A percentile compares a stretch with the other conserved stretches of the same genome.
phyloP scores from a whole-genome alignment of 1,140 invertebrate genomes.

The Vanessa atalanta region DNA sequence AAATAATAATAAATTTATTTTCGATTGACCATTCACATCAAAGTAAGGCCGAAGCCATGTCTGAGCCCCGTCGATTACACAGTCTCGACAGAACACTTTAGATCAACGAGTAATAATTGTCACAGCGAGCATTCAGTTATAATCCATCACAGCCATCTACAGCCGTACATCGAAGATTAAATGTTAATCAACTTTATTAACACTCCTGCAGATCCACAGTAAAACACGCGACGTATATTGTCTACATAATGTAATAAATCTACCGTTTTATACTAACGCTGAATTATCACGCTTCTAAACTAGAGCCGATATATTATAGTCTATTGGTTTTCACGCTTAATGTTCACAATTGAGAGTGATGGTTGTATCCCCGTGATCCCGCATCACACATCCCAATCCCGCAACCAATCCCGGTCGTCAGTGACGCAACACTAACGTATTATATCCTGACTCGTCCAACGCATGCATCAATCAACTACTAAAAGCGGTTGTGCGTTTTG shows the following conservation, averaged over 20 bases:
- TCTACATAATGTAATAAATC: neutral
- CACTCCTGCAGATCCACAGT: neutral
- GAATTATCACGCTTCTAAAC: constrained; percentile 15
- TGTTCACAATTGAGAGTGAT: constrained; percentile 43
- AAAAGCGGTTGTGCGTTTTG: constrained; percentile 37
- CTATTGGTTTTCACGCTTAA: constrained; percentile 43
- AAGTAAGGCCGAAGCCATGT: neutral
- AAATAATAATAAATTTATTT: neutral
- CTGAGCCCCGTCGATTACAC: constrained; percentile 32
- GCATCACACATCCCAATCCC: constrained; percentile 41
- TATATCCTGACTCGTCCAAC: constrained; percentile 36
- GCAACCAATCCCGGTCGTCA: constrained; percentile 35
- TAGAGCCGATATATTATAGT: constrained; percentile 39
- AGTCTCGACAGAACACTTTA: constrained; percentile 17
- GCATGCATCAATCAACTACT: constrained; percentile 44
- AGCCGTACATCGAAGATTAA: constrained; percentile 25
- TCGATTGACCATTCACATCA: neutral
- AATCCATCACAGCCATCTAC: constrained; percentile 30
- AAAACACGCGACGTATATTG: neutral
- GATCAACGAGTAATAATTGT: constrained; percentile 21
- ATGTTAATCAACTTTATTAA: constrained; percentile 17
- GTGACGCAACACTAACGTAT: constrained; percentile 42
- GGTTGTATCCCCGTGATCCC: constrained; percentile 42
- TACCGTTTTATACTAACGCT: constrained; percentile 4
- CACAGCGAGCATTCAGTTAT: constrained; percentile 10